Evolutionary conservation across 2,888 invertebrate species (phyloP).

Genomic region (Dasysyrphus tricinctus): DNA sequence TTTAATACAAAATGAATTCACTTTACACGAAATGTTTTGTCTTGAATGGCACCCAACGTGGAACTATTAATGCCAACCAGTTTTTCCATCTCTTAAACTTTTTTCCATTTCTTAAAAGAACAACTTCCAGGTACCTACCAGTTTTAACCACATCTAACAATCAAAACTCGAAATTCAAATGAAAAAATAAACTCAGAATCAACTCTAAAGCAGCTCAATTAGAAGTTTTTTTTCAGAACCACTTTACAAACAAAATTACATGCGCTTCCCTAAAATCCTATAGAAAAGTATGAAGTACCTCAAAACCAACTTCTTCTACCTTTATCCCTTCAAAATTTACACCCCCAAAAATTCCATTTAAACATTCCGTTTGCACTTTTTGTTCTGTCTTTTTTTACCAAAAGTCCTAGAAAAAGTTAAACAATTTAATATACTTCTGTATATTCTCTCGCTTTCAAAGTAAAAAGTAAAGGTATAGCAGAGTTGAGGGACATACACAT

Average conservation of each 20-base stretch:
- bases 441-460: constrained; percentile 39
- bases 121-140: neutral
- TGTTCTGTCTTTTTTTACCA: constrained; percentile 16
- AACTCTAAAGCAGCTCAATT: constrained; percentile 72
- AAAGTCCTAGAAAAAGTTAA: constrained; percentile 71
- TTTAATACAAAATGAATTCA: neutral
- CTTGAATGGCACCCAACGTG: neutral
- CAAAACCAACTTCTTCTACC: constrained; percentile 8
- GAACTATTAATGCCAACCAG: neutral
- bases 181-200: constrained; percentile 21
- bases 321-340: constrained; percentile 63
- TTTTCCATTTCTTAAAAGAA: neutral
- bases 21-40: neutral
- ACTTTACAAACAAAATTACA: constrained; percentile 49
- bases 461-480: constrained; percentile 9
- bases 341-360: constrained; percentile 62
- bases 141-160: constrained; percentile 25
- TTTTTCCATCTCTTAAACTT: neutral
- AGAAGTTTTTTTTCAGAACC: constrained; percentile 68
- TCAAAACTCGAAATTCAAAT: constrained; percentile 41
- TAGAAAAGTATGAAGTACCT: neutral
- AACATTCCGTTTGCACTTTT: constrained; percentile 59
- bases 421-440: constrained; percentile 70
- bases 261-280: constrained; percentile 25
- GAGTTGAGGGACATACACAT: constrained; percentile 15